Conservation (phyloP, 1,140 invertebrate genomes). For the Drosophila santomea region DNA sequence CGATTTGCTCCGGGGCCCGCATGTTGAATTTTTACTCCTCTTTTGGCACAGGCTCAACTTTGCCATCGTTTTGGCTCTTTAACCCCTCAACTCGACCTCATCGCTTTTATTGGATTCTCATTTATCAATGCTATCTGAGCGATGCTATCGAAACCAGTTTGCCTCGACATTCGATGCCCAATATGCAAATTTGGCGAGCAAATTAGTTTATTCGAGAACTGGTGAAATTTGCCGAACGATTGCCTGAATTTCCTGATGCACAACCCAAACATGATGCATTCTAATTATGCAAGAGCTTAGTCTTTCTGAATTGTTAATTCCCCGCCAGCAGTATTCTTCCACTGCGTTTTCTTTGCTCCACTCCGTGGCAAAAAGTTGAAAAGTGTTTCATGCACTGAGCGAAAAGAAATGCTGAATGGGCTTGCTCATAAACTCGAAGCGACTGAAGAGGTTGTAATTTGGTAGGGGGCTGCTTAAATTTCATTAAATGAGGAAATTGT, state of each 20-base stretch:
- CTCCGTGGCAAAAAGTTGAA: constrained; percentile 21
- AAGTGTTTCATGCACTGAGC: constrained; percentile 48
- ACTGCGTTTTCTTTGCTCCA: constrained; percentile 15
- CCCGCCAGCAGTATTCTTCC: constrained; percentile 15
- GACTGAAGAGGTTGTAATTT: background rate
- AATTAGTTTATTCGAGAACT: constrained; percentile 64
- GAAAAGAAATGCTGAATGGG: constrained; percentile 26
- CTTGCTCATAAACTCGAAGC: constrained; percentile 8
- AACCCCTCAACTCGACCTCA: constrained; percentile 24
- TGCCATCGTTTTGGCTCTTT: constrained; percentile 21
- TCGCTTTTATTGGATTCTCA: constrained; percentile 63
- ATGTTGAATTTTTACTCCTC: constrained; percentile 41
- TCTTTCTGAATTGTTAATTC: constrained; percentile 51
- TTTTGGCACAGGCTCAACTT: constrained; percentile 24
- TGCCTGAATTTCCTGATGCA: constrained; percentile 10
- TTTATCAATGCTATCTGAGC: constrained; percentile 62
- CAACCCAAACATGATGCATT: constrained; percentile 10
- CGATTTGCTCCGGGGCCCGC: constrained; percentile 59
- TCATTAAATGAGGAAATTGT: constrained; percentile 51
- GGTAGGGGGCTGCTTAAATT: constrained; percentile 55
- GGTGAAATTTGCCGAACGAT: constrained; percentile 23
- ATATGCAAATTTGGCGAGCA: constrained; percentile 46
- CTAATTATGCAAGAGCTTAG: constrained; percentile 33
- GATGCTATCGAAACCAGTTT: constrained; percentile 61
- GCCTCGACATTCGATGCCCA: constrained; percentile 30